phyloP scores from a whole-genome alignment of 2,113 vertebrate genomes.

The Ursus arctos region DNA sequence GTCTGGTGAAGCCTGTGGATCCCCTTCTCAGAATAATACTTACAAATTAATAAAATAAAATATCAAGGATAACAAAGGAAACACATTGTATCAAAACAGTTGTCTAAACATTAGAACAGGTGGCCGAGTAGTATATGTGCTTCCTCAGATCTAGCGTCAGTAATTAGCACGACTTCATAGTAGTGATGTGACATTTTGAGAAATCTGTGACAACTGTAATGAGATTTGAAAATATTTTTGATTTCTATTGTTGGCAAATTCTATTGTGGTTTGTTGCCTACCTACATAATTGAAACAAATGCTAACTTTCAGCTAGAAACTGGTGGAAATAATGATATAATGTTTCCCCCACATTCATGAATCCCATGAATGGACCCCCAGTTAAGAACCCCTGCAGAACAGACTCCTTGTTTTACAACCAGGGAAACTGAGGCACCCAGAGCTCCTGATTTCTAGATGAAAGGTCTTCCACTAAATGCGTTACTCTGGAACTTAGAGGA shows the following conservation, averaged over 20 bases:
- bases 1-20: neutral
- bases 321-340: neutral
- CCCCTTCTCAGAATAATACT: neutral
- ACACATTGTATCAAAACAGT: neutral
- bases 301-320: neutral
- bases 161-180: neutral
- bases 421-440: neutral
- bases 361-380: neutral
- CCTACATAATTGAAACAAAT: neutral
- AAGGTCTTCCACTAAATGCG: neutral
- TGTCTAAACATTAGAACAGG: neutral
- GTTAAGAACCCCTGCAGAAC: neutral
- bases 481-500: neutral
- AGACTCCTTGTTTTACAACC: neutral
- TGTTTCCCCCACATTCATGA: neutral
- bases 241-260: neutral
- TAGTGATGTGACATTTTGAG: neutral
- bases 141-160: neutral
- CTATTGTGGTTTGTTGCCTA: neutral
- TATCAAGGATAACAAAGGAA: neutral
- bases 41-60: neutral
- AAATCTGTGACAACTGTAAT: neutral
- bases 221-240: neutral
- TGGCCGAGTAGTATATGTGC: rapidly evolving
- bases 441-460: neutral